Evolutionary conservation across 2,113 vertebrate genomes (phyloP).

Genomic region (Meleagris gallopavo): DNA sequence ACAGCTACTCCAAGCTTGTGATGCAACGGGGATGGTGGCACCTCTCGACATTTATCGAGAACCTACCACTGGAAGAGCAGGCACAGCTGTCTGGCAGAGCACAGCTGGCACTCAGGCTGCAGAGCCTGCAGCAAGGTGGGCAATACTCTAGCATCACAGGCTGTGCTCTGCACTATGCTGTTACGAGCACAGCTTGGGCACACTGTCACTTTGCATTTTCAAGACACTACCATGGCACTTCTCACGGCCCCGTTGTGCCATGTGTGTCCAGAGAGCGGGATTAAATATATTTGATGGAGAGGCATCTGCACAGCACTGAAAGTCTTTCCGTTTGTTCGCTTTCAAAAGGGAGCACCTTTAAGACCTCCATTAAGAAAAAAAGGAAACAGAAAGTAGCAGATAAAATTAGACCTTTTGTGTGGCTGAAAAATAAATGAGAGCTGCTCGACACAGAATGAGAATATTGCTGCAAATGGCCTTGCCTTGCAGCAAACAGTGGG

Average conservation of each 20-base stretch:
- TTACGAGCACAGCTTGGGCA: no score
- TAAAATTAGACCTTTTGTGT: slow-evolving; percentile 17
- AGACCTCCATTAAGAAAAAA: slow-evolving; percentile 31
- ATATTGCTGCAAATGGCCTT: background rate
- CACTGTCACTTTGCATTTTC: background rate
- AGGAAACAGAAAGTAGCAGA: slow-evolving; percentile 8
- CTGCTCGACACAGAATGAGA: background rate
- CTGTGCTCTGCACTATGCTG: background rate
- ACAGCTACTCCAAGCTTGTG: no score
- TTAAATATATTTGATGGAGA: background rate
- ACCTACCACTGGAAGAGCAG: background rate
- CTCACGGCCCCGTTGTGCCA: background rate
- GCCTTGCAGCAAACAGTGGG: background rate
- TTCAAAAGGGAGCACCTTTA: slow-evolving; percentile 28
- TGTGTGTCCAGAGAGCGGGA: background rate
- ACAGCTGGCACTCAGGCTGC: background rate
- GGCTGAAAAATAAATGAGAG: slow-evolving; percentile 17
- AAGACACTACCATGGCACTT: background rate
- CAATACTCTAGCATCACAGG: background rate
- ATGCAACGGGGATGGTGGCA: background rate
- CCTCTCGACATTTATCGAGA: background rate
- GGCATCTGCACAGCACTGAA: background rate
- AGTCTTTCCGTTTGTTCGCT: background rate
- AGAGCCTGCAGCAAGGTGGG: background rate
- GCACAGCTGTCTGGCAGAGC: background rate